These are phyloP conservation scores for Drosophila longiperda DNA, from an alignment of 2,888 invertebrate genomes.

Conservation along the genomic window DNA sequence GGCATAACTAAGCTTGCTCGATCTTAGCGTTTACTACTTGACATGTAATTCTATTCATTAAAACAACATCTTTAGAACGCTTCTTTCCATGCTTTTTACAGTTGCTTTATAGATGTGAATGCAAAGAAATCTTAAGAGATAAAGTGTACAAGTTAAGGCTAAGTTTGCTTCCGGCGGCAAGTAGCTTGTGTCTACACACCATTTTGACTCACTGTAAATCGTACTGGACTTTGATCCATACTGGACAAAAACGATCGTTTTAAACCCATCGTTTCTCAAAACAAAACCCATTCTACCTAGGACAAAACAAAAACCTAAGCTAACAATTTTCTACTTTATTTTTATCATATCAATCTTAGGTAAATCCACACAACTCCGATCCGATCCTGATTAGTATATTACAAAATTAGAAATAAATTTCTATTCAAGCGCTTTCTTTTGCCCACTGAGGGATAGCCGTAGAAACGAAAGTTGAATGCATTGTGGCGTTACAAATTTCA, in stretches of 20 bases:
- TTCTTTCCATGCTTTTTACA: background rate
- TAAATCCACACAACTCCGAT: background rate
- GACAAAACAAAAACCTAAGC: background rate
- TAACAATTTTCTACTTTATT: background rate
- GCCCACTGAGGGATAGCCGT: slow-evolving; percentile 22
- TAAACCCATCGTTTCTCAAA: background rate
- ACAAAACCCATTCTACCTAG: background rate
- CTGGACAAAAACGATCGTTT: background rate
- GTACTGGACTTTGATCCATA: background rate
- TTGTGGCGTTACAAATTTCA: slow-evolving; percentile 64
- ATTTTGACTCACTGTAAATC: no score
- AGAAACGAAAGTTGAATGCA: slow-evolving; percentile 58
- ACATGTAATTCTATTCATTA: background rate
- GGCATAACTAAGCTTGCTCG: background rate
- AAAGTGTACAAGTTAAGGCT: background rate
- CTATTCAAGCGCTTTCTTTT: slow-evolving; percentile 22
- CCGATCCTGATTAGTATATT: background rate
- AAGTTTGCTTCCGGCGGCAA: background rate
- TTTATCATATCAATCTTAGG: background rate
- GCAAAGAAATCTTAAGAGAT: background rate
- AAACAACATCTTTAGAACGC: background rate
- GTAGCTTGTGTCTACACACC: background rate
- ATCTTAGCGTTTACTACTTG: background rate
- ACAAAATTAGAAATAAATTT: background rate
- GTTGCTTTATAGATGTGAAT: background rate